Evolutionary conservation across 35 echinoderm and acorn worm genomes (phyloP).

Genomic region (Strongylocentrotus purpuratus): DNA sequence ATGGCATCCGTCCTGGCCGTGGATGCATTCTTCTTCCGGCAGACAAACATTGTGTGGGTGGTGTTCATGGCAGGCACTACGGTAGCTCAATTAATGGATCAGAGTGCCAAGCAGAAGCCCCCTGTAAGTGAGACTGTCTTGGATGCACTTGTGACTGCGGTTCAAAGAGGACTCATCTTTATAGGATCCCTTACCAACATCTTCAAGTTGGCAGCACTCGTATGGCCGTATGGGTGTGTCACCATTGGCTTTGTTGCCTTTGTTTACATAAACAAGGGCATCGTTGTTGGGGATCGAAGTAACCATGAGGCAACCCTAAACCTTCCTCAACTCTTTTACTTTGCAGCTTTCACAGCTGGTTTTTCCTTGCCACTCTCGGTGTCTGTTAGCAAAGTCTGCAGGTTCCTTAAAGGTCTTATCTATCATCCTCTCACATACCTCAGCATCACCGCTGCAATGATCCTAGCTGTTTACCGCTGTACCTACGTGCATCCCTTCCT

Average conservation of each 20-base stretch:
- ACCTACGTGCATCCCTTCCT: slow-evolving; percentile 91
- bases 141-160: slow-evolving; percentile 33
- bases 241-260: slow-evolving; percentile 69
- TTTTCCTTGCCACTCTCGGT: slow-evolving; percentile 72
- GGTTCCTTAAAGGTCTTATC: slow-evolving; percentile 65
- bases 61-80: slow-evolving; percentile 85
- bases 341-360: slow-evolving; percentile 67
- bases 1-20: slow-evolving; percentile 70
- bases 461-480: slow-evolving; percentile 63
- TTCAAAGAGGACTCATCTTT: slow-evolving; percentile 61
- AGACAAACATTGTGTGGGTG: slow-evolving; percentile 98
- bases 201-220: slow-evolving; percentile 31
- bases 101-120: slow-evolving; percentile 50
- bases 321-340: slow-evolving; percentile 94
- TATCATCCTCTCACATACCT: slow-evolving; percentile 53
- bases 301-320: slow-evolving; percentile 82
- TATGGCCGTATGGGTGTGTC: slow-evolving; percentile 82
- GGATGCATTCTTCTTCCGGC: slow-evolving; percentile 83
- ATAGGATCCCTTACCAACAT: slow-evolving; percentile 64
- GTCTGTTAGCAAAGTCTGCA: slow-evolving; percentile 38
- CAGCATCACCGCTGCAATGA: slow-evolving; percentile 45
- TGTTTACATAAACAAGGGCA: slow-evolving; percentile 84
- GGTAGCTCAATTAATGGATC: slow-evolving; percentile 66
- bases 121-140: slow-evolving; percentile 46
- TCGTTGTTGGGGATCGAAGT: slow-evolving; percentile 83